Conservation (phyloP, 23 tunicate species). For the Botrylloides violaceus region DNA sequence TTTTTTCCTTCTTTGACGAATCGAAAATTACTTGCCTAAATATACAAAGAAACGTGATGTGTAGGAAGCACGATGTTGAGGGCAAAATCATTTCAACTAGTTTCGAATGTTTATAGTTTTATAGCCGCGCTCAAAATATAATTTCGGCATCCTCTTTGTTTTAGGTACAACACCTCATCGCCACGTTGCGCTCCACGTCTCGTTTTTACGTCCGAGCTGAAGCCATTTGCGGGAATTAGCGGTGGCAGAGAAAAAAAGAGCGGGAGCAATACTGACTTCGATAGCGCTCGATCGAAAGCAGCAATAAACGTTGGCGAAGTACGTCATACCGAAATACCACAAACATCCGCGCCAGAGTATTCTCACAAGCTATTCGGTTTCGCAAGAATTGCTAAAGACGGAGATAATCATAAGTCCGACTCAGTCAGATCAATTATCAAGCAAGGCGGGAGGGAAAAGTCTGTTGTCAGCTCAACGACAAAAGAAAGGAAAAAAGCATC, state of each 20-base stretch:
- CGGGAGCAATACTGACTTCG: neutral
- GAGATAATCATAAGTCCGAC: neutral
- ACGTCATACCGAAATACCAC: conserved; percentile 1
- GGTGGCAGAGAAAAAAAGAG: neutral
- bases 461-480: neutral
- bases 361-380: conserved; percentile 16
- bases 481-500: neutral
- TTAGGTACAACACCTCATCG: neutral
- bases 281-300: neutral
- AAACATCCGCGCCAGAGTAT: neutral
- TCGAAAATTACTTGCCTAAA: neutral
- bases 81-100: neutral
- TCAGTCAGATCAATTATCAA: neutral
- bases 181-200: conserved; percentile 12
- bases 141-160: neutral
- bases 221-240: neutral
- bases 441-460: neutral
- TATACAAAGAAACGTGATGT: neutral
- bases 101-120: neutral
- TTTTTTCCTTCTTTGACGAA: neutral
- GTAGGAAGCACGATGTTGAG: neutral
- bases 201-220: conserved; percentile 8
- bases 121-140: neutral
- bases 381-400: conserved; percentile 3
- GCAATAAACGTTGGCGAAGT: neutral